Evolutionary conservation across 2,888 invertebrate genomes (phyloP), one percentile per base, ranked within the genome.

Genomic region (Morpho achilles): DNA sequence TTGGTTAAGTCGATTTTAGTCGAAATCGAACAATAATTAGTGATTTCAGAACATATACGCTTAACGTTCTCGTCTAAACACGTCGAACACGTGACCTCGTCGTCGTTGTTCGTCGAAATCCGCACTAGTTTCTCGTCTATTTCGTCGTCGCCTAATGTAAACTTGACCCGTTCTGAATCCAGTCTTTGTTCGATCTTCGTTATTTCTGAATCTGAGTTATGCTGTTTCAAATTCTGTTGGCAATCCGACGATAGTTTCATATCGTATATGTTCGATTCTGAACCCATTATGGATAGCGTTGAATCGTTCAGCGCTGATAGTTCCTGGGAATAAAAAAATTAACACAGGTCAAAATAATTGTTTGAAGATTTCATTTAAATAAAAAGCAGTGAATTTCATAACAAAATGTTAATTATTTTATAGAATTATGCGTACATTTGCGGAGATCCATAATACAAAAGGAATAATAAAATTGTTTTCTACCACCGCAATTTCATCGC

Each of bases 231-330:
- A 9, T 65, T 64, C 39, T 59, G 67, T 3, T 67, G 64, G 16
- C 56, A 48, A 1, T 68, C 59, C 0, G 66, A 56, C 40, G 71
- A 62, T 0, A 84, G 68, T 63, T 87, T 86, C 70, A 83, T 80
- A 61, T 87, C 80, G 71, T 87, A 89, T 1, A 88, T 86, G 62
- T 88, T 87, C 0, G 91, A 85, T 70, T 91, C 91, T 60, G 91
- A 91, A 23, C 91, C 91, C 83, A 91, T 89, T 69, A 87, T 80
- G 0, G 90, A 89, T 8, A 88, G 79, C 0, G 88, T 86, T 1
- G 90, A 87, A 5, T 83, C 75, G 63, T 87, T 82, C 23, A 91
- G 16, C 16, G 16, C 16, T 16, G 16, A 70, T 45, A 86, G 56
- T 58, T 84, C 87, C 91, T 91, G 77, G 42, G 65, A 68, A 43